Evolutionary conservation across 2,888 invertebrate genomes (phyloP), one percentile per base, ranked within the genome.

Genomic region (Steinernema scapterisci): DNA sequence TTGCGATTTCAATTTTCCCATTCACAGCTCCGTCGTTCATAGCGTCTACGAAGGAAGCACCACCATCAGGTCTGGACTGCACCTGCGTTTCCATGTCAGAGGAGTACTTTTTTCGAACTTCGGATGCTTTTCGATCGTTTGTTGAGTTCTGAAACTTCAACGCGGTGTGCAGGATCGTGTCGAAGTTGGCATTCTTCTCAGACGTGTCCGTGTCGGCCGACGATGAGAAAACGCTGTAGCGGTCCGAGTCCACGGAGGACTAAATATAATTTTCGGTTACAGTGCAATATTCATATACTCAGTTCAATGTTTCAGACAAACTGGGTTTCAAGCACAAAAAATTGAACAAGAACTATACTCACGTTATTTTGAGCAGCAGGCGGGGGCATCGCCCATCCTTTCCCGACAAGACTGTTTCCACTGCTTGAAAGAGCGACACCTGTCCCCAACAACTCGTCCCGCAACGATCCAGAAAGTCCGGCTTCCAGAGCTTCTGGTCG

Each of bases 361-460:
- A 63, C 63, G 63, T 63, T 63, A 16, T 63, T 27, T 31, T 63
- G 63, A 6, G 54, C 31, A 27, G 43, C 23, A n/a, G 45, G 48
- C 23, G 38, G 38, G 46, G 77, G 73, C 46, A 71, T 54, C 1
- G 73, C 56, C 76, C 77, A 77, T 31, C 75, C 74, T 72, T 73
- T 73, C 27, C 78, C 75, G 46, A 71, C 51, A 16, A 79, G 75
- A 45, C 78, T 78, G 51, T 79, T 79, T 13, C 79, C 79, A 19
- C 38, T 56, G 23, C 71, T 63, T 54, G 70, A 73, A 11, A 56
- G 38, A 1, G 25, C 63, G 27, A 63, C 70, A 46, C 31, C 25
- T 11, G 52, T 71, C 13, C 73, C 75, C 21, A 80, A 31, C 6
- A 83, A 78, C 48, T 84, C 84, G 73, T 84, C 84, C 31, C 78